Evolutionary conservation across 2,113 vertebrate genomes (phyloP), one percentile per base, ranked within the genome.

Genomic region (Myotis brandtii): DNA sequence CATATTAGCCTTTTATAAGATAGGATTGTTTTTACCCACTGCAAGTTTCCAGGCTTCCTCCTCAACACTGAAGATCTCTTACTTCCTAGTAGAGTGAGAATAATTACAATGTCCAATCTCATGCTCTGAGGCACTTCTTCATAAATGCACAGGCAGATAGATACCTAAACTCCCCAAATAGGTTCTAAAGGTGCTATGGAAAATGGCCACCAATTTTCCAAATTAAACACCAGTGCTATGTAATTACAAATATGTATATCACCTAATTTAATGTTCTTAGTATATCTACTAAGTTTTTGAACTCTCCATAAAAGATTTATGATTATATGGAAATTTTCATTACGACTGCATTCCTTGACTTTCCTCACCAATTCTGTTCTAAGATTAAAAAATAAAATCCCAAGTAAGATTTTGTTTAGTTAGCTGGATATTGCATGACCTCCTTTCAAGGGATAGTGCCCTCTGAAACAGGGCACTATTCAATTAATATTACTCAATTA

Each of bases 251-350:
- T 54, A 59, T 32, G 59, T 27, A 59, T 34, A 23, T 25, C n/a
- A 7, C 48, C 8, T 84, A 32, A 84, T 73, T 37, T 84, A 83
- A 87, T 90, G 37, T 86, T n/a, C 34, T 90, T 66, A 50, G 20
- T 52, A 85, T 32, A 56, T 30, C n/a, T 85, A 87, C 64, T 48
- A 72, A 84, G 34, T 21, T 80, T 91, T 69, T 89, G 48, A 95
- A 62, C 23, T 52, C 48, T 76, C 43, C 48, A 67, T 48, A 62
- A 91, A 92, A 86, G 1, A 6, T 62, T 87, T 77, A 52, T 8
- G 62, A 73, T 79, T 80, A 80, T 12, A 91, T 43, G 32, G 34
- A 75, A 88, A 84, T 62, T 34, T 67, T 48, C 54, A 62, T 8
- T 75, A 27, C 48, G 66, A 66, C 4, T 43, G 21, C n/a, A 73